Evolutionary conservation across 2,797 vertebrate genomes (phyloP).

Genomic region (Scarus forsteni): DNA sequence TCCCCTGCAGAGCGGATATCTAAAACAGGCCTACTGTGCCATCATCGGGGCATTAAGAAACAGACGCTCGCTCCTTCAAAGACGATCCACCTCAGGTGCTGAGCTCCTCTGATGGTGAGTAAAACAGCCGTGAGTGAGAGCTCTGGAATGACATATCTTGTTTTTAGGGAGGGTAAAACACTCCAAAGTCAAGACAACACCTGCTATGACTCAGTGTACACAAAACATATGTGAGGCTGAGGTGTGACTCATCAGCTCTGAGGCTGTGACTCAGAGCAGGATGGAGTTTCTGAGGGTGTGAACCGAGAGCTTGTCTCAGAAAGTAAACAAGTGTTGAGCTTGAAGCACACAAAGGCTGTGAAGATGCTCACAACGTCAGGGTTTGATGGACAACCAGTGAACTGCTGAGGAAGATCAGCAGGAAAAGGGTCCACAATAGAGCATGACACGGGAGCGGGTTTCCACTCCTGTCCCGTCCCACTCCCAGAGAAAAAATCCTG

Average conservation of each 20-base stretch:
- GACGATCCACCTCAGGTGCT: neutral
- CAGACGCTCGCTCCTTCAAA: constrained; percentile 8
- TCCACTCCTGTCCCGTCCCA: too few species aligned
- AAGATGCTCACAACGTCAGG: too few species aligned
- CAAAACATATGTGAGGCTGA: neutral
- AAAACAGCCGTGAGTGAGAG: neutral
- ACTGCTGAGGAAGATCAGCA: too few species aligned
- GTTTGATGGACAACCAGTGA: too few species aligned
- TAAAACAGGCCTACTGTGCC: constrained; percentile 15
- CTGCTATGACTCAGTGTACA: neutral
- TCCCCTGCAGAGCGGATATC: constrained; percentile 17
- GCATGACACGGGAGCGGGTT: too few species aligned
- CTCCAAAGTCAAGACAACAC: neutral
- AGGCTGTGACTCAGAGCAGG: neutral
- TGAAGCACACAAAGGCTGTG: too few species aligned
- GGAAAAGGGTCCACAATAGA: too few species aligned
- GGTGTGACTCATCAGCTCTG: constrained; percentile 3
- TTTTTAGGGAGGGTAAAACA: neutral
- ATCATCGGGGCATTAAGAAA: constrained; percentile 11
- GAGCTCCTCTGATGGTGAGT: neutral
- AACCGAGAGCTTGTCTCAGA: too few species aligned
- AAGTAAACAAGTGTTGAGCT: too few species aligned
- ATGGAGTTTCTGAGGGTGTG: neutral
- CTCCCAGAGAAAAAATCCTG: too few species aligned
- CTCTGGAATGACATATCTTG: neutral